phyloP scores from a whole-genome alignment of 2,888 invertebrate genomes.

The Amiota mariae region DNA sequence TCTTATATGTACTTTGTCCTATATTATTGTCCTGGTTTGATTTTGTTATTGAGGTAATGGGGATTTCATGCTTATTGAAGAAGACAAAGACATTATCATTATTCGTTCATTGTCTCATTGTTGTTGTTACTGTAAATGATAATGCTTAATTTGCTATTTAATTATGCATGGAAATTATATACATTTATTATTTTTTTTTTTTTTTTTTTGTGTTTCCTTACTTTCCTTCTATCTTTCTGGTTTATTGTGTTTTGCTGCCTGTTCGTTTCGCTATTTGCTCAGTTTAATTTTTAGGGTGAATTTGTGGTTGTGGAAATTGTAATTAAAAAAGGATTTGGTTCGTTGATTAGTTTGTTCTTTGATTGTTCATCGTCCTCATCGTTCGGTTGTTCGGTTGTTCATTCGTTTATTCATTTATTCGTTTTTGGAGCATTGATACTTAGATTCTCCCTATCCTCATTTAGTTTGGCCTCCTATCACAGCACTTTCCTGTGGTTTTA shows the following conservation, averaged over 20 bases:
- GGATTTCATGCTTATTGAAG: neutral
- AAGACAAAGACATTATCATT: conserved; percentile 25
- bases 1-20: neutral
- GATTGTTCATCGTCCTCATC: neutral
- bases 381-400: neutral
- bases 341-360: conserved; percentile 6
- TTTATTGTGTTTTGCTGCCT: neutral
- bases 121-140: conserved; percentile 24
- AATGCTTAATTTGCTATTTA: conserved; percentile 31
- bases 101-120: too few species aligned
- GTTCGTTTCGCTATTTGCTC: neutral
- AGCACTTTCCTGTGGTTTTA: neutral
- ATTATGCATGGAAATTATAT: conserved; percentile 27
- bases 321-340: conserved; percentile 29
- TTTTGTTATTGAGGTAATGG: too few species aligned
- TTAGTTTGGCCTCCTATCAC: neutral
- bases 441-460: neutral
- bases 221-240: neutral
- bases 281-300: neutral
- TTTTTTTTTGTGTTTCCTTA: neutral
- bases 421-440: too few species aligned
- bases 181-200: neutral
- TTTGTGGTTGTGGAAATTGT: neutral
- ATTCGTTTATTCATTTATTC: neutral
- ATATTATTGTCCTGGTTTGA: too few species aligned